phyloP scores from a whole-genome alignment of 92 coral and sea anemone genomes.

The Parazoanthus darwini region DNA sequence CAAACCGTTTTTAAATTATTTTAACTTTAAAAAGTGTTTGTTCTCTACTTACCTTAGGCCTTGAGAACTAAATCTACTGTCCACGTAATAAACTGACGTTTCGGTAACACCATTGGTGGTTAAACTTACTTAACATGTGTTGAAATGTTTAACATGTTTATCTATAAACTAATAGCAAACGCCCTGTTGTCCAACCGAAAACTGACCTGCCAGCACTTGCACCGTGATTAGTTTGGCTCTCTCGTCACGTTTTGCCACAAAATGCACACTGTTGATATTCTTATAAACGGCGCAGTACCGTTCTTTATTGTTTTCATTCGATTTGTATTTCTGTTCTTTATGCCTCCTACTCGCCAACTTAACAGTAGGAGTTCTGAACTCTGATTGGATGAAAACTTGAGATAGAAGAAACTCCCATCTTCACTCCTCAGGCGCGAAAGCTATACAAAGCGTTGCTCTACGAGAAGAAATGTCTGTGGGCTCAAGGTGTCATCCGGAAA shows the following conservation, averaged over 20 bases:
- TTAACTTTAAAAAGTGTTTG: neutral
- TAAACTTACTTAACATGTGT: neutral
- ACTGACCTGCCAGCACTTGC: neutral
- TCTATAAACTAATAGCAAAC: neutral
- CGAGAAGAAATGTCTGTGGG: conserved; percentile 89
- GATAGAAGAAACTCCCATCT: conserved; percentile 15
- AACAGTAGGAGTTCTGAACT: neutral
- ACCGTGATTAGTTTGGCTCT: neutral
- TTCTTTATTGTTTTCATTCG: neutral
- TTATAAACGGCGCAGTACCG: neutral
- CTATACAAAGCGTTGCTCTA: conserved; percentile 78
- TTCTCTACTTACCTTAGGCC: neutral
- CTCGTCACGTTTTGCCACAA: neutral
- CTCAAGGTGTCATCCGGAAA: conserved; percentile 74
- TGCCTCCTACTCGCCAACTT: neutral
- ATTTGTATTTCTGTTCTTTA: neutral
- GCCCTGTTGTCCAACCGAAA: neutral
- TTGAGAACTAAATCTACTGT: neutral
- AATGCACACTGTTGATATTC: neutral
- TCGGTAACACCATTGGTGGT: neutral
- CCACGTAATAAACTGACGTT: too few relatives aligned
- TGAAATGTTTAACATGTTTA: neutral
- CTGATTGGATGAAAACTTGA: neutral
- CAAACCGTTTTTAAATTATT: too few relatives aligned
- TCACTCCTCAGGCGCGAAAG: conserved; percentile 85